Evolutionary conservation across 2,797 vertebrate species (phyloP).

Genomic region (Sciaenops ocellatus): DNA sequence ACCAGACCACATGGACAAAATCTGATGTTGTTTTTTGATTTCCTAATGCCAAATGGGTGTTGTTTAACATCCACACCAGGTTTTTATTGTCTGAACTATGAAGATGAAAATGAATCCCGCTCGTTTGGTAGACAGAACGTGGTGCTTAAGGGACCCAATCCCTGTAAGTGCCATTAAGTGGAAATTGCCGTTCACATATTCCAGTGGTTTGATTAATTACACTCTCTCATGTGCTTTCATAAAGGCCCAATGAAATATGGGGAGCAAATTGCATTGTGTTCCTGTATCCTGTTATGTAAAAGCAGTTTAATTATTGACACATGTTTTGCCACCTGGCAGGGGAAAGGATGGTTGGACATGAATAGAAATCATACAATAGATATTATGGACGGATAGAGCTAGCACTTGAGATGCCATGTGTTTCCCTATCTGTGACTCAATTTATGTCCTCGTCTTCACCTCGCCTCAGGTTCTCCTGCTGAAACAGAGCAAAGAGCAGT

Average conservation of each 20-base stretch:
- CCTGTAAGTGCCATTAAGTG: slow-evolving; percentile 89
- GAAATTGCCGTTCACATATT: slow-evolving; percentile 89
- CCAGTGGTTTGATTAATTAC: slow-evolving; percentile 90
- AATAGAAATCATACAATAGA: slow-evolving; percentile 81
- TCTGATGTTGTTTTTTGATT: slow-evolving; percentile 55
- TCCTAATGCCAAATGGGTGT: slow-evolving; percentile 77
- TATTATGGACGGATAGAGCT: slow-evolving; percentile 62
- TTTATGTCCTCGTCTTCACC: slow-evolving; percentile 62
- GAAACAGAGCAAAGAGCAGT: slow-evolving; percentile 49
- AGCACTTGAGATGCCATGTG: slow-evolving; percentile 74
- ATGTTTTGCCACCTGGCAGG: slow-evolving; percentile 87
- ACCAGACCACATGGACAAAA: slow-evolving; percentile 14
- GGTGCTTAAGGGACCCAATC: slow-evolving; percentile 89
- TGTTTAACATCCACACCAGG: slow-evolving; percentile 82
- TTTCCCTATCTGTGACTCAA: slow-evolving; percentile 59
- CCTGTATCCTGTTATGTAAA: slow-evolving; percentile 87
- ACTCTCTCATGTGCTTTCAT: slow-evolving; percentile 86
- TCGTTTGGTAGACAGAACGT: slow-evolving; percentile 85
- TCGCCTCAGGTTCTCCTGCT: slow-evolving; percentile 46
- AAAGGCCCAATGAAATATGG: slow-evolving; percentile 87
- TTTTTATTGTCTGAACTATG: slow-evolving; percentile 84
- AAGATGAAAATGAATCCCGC: slow-evolving; percentile 86
- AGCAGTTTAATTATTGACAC: slow-evolving; percentile 89
- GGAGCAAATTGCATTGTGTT: slow-evolving; percentile 87
- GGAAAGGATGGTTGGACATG: slow-evolving; percentile 79